phyloP scores from a whole-genome alignment of 2,797 vertebrate genomes.

The Cichlasoma orientale region DNA sequence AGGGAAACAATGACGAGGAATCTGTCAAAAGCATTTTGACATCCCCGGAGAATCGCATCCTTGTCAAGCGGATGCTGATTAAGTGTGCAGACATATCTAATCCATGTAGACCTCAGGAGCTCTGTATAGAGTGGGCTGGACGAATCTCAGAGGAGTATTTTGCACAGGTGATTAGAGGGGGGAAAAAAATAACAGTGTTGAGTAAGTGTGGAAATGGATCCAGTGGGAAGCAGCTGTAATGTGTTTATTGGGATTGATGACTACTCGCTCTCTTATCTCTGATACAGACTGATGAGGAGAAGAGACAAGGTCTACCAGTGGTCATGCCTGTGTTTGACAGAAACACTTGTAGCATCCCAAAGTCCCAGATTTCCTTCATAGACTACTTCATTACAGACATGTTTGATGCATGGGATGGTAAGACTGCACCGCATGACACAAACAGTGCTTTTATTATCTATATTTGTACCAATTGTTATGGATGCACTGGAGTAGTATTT shows the following conservation, averaged over 20 bases:
- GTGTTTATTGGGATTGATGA: constrained; percentile 14
- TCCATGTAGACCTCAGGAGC: constrained; percentile 89
- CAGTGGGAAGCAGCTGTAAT: not conserved
- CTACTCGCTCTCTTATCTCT: constrained; percentile 43
- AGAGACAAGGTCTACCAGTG: constrained; percentile 90
- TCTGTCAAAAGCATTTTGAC: constrained; percentile 85
- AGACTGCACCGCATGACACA: constrained; percentile 45
- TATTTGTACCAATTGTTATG: not conserved
- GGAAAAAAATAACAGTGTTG: not conserved
- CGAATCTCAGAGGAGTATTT: constrained; percentile 98
- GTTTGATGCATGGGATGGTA: constrained; percentile 98
- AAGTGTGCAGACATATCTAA: constrained; percentile 98
- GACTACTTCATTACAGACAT: constrained; percentile 98
- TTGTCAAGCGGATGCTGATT: constrained; percentile 96
- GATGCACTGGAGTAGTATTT: not conserved
- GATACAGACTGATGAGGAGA: constrained; percentile 95
- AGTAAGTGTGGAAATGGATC: not conserved
- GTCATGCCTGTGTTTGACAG: constrained; percentile 98
- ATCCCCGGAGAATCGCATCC: constrained; percentile 91
- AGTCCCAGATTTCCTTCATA: constrained; percentile 98
- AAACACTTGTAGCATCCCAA: constrained; percentile 96
- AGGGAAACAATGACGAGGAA: constrained; percentile 83
- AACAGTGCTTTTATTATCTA: not conserved
- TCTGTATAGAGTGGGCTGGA: constrained; percentile 95
- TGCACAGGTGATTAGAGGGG: constrained; percentile 85